Evolutionary conservation across 2,797 vertebrate genomes (phyloP), one percentile per base, ranked within the genome.

Genomic region (Sebastiscus albofasciatus): DNA sequence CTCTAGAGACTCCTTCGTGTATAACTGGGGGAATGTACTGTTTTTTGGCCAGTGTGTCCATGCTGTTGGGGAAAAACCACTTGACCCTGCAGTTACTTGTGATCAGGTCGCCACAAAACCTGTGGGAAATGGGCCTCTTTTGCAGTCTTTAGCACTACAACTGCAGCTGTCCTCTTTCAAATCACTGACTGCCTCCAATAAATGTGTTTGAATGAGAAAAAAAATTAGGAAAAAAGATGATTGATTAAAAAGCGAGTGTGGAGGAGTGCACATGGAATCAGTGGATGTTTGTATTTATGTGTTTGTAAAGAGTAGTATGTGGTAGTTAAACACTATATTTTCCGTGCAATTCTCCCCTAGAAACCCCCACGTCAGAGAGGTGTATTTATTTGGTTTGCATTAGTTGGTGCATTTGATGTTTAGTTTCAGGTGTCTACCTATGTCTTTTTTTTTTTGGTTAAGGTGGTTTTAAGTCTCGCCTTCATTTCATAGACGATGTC

Each of bases 351-450:
- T 92, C 69, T 91, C 69, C 78, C 90, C 13, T 91, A 87, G 87
- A 90, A 90, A 65, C 75, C 81, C 75, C 78, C 54, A 60, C 20
- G 66, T 92, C 87, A 82, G 54, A 65, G 77, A 92, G 91, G 87
- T 95, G 85, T 96, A 96, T 96, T 96, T 96, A 96, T 96, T 96
- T 91, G 89, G 90, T 93, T 89, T 92, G 83, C 87, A 88, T 92
- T 94, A 93, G 90, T 89, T 82, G 72, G 81, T 88, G 83, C 67
- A 80, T 85, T 94, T 86, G 59, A 92, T 91, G 88, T 95, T 95
- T 90, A 94, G 92, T 91, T 93, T 90, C 77, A 89, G 84, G 88
- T 91, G 92, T 93, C 65, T 84, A 75, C 92, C 91, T 93, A 80
- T 94, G 85, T 95, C 59, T 52, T 85, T 80, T 78, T 84, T 88